Percentiles rank a stretch among this genome's conserved stretches.
phyloP scores from a whole-genome alignment of 2,888 invertebrate genomes.

The Caenorhabditis uteleia region DNA sequence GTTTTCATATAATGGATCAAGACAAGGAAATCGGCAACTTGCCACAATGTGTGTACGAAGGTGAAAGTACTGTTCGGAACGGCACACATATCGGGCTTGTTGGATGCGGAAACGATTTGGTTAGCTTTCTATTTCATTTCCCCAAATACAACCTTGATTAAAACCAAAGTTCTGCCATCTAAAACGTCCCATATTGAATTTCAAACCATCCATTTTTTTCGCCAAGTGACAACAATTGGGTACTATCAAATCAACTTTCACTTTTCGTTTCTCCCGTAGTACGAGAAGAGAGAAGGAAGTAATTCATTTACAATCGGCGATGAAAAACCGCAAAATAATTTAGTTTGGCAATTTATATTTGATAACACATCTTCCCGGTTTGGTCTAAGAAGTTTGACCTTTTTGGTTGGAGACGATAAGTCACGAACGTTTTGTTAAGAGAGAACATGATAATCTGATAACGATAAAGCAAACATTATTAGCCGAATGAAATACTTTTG shows the following conservation, averaged over 20 bases:
- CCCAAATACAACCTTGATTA: slow-evolving; percentile 12
- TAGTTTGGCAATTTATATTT: not conserved
- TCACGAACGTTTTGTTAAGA: no score
- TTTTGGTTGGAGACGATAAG: no score
- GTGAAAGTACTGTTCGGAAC: slow-evolving; percentile 37
- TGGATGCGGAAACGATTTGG: slow-evolving; percentile 56
- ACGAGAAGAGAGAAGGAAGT: no score
- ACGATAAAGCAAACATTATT: not conserved
- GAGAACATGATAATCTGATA: no score
- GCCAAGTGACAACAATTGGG: not conserved
- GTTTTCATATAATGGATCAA: slow-evolving; percentile 39
- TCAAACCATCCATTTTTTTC: not conserved
- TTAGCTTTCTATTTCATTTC: slow-evolving; percentile 15
- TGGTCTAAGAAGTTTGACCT: not conserved
- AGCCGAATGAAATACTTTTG: no score
- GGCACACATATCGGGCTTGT: slow-evolving; percentile 47
- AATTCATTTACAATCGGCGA: not conserved
- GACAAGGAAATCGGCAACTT: slow-evolving; percentile 16
- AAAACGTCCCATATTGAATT: no score
- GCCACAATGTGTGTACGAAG: slow-evolving; percentile 52
- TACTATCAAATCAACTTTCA: slow-evolving; percentile 24
- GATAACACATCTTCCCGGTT: not conserved
- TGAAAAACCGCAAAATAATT: not conserved
- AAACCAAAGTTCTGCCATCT: not conserved
- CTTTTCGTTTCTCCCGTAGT: no score